phyloP scores from a whole-genome alignment of 2,113 vertebrate species.

The Athene cunicularia region DNA sequence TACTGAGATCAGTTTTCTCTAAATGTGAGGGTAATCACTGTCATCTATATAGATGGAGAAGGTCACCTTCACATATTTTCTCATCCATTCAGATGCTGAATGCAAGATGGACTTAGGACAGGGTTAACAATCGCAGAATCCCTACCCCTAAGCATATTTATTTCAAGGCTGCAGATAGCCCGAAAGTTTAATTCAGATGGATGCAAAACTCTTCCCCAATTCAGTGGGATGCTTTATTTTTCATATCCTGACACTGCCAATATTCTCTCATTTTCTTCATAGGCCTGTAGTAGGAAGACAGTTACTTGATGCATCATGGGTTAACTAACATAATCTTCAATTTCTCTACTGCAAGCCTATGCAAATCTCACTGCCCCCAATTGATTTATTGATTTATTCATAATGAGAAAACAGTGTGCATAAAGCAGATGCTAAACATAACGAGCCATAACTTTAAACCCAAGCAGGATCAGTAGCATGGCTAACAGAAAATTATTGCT shows the following conservation, averaged over 20 bases:
- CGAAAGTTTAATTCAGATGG: not conserved
- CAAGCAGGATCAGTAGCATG: slow-evolving; percentile 30
- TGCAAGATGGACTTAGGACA: not conserved
- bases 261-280: not conserved
- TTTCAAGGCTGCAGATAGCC: not conserved
- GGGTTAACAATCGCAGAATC: not conserved
- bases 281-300: not conserved
- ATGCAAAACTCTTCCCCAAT: not conserved
- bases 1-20: not conserved
- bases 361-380: slow-evolving; percentile 35
- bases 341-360: slow-evolving; percentile 7
- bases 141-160: not conserved
- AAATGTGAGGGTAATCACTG: not conserved
- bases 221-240: not conserved
- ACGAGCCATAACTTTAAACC: slow-evolving; percentile 47
- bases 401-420: slow-evolving; percentile 52
- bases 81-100: not conserved
- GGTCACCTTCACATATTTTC: not conserved
- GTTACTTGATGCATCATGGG: not conserved
- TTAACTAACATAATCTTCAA: slow-evolving; percentile 15
- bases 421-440: slow-evolving; percentile 68
- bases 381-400: slow-evolving; percentile 75
- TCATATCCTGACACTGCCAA: not conserved
- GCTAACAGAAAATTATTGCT: slow-evolving; percentile 38
- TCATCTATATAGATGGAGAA: not conserved